Evolutionary conservation across 2,888 invertebrate genomes (phyloP).

Genomic region (Lamellibrachia columna): DNA sequence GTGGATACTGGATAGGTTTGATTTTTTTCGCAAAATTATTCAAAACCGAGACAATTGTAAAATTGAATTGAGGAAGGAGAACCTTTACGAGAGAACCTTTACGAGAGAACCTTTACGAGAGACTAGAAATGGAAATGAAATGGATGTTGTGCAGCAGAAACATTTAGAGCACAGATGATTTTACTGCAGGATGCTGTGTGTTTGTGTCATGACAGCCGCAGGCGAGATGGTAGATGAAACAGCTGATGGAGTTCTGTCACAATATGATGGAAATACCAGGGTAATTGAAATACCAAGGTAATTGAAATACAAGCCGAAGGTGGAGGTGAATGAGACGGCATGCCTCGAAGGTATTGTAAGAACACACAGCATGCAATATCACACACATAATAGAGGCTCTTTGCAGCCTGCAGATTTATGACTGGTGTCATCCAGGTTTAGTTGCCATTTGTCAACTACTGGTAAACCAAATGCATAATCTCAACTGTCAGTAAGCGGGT

Average conservation of each 20-base stretch:
- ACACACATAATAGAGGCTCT: background rate
- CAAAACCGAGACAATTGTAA: too few relatives aligned
- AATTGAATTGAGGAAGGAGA: too few relatives aligned
- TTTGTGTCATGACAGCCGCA: background rate
- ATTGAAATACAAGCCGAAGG: background rate
- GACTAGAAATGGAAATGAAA: background rate
- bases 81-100: too few relatives aligned
- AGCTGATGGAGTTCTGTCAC: background rate
- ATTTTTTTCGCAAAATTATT: too few relatives aligned
- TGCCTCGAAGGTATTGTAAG: background rate
- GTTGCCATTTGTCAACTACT: background rate
- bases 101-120: background rate
- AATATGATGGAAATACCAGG: background rate
- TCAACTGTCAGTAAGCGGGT: background rate
- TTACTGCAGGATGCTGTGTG: background rate
- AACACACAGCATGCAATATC: background rate
- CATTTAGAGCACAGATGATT: background rate
- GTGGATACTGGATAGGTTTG: too few relatives aligned
- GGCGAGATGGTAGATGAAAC: background rate
- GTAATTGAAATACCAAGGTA: background rate
- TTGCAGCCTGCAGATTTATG: background rate
- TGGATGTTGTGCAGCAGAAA: background rate
- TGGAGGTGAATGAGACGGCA: background rate
- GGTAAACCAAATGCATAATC: background rate
- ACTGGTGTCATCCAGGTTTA: background rate